Conservation (phyloP, 2,888 invertebrate species). For the Teleogryllus oceanicus region DNA sequence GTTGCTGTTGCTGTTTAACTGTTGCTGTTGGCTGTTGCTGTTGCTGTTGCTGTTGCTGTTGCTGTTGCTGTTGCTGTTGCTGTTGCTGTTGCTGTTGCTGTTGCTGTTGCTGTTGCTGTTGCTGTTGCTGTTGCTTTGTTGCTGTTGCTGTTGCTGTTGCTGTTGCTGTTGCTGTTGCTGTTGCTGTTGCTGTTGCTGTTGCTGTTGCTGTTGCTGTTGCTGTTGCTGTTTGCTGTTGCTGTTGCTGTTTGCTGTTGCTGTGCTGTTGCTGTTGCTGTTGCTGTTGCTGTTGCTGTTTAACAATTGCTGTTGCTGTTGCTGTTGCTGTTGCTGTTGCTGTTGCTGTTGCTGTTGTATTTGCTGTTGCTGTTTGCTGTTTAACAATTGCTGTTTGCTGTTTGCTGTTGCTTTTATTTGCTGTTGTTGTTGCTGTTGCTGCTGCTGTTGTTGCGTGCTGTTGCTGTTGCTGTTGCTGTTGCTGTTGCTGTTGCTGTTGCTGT, state of each 20-base stretch:
- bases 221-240: too few species aligned
- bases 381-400: too few species aligned
- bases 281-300: conserved; percentile 24
- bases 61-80: conserved; percentile 39
- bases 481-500: conserved; percentile 27
- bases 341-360: too few species aligned
- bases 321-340: conserved; percentile 19
- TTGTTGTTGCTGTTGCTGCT: conserved; percentile 38
- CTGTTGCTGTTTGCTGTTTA: too few species aligned
- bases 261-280: too few species aligned
- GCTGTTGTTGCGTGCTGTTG: too few species aligned
- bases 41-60: conserved; percentile 29
- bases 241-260: too few species aligned
- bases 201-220: conserved; percentile 27
- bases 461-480: conserved; percentile 41
- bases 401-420: conserved; percentile 23
- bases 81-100: conserved; percentile 30
- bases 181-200: conserved; percentile 27
- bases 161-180: conserved; percentile 27
- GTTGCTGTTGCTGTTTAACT: not conserved
- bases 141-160: conserved; percentile 27
- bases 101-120: conserved; percentile 23
- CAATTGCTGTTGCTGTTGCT: not conserved
- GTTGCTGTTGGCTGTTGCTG: too few species aligned
- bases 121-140: too few species aligned